Evolutionary conservation across 2,888 invertebrate species (phyloP).

Genomic region (Timema podura): DNA sequence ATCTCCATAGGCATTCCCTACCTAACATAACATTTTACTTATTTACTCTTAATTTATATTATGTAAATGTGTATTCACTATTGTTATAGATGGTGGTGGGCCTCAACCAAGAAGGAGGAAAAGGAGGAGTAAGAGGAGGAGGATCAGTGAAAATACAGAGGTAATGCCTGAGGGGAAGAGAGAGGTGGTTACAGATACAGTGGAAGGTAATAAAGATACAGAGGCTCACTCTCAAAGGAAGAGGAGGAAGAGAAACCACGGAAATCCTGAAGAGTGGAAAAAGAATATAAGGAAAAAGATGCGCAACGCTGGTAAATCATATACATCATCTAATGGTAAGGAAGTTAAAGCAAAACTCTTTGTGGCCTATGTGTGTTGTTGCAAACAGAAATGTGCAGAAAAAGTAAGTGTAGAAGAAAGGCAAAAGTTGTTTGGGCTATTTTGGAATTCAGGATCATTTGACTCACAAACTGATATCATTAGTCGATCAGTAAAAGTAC

Average conservation of each 20-base stretch:
- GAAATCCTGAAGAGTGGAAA: constrained; percentile 7
- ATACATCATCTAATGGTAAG: background rate
- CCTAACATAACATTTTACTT: background rate
- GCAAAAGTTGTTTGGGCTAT: background rate
- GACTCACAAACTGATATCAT: constrained; percentile 4
- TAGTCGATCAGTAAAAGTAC: constrained; percentile 8
- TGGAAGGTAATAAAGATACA: background rate
- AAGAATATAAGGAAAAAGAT: constrained; percentile 6
- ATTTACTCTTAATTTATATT: background rate
- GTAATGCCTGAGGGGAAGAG: too few relatives aligned
- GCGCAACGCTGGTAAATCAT: constrained; percentile 2
- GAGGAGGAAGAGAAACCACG: background rate
- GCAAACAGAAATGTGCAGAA: background rate
- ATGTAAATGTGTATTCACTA: background rate
- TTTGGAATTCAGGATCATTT: constrained; percentile 4
- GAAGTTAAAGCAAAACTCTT: constrained; percentile 6
- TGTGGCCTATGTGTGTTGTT: background rate
- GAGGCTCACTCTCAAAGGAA: background rate
- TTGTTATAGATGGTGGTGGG: background rate
- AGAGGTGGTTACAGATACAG: too few relatives aligned
- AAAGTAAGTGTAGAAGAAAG: background rate
- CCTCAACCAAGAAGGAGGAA: too few relatives aligned
- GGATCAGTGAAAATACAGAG: too few relatives aligned
- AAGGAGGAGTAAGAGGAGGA: too few relatives aligned
- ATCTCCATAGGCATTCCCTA: too few relatives aligned